A percentile compares a stretch with the other conserved stretches of the same genome.
Conservation (phyloP, 1,140 invertebrate genomes). For the Trissolcus basalis region DNA sequence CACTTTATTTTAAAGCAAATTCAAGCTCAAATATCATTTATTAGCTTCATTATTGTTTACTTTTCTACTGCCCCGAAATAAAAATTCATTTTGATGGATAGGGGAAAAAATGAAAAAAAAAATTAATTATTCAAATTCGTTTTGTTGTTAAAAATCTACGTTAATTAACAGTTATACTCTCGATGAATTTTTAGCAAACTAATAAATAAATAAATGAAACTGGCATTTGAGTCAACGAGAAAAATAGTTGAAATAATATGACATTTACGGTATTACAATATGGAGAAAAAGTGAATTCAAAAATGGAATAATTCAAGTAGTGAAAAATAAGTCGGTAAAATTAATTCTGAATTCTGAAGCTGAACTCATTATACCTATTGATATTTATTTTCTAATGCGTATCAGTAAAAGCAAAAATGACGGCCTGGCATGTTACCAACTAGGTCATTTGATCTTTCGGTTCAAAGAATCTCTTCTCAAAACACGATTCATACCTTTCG, state of each 20-base stretch:
- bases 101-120: too few species aligned
- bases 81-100: too few species aligned
- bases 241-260: too few species aligned
- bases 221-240: too few species aligned
- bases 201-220: too few species aligned
- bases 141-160: too few species aligned
- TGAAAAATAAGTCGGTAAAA: constrained; percentile 11
- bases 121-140: too few species aligned
- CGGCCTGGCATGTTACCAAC: constrained; percentile 62
- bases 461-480: constrained; percentile 45
- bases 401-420: constrained; percentile 47
- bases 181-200: too few species aligned
- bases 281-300: constrained; percentile 3
- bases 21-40: not conserved
- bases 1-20: constrained; percentile 4
- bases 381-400: constrained; percentile 40
- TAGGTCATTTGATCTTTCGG: constrained; percentile 66
- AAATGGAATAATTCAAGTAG: not conserved
- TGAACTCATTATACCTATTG: constrained; percentile 18
- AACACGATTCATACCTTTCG: constrained; percentile 39
- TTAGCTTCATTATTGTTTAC: not conserved
- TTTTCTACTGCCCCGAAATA: too few species aligned
- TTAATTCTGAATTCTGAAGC: not conserved
- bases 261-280: too few species aligned
- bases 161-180: too few species aligned